These are phyloP conservation scores for Calliopum simillimum DNA, from an alignment of 2,888 invertebrate species.

Conservation along the genomic window DNA sequence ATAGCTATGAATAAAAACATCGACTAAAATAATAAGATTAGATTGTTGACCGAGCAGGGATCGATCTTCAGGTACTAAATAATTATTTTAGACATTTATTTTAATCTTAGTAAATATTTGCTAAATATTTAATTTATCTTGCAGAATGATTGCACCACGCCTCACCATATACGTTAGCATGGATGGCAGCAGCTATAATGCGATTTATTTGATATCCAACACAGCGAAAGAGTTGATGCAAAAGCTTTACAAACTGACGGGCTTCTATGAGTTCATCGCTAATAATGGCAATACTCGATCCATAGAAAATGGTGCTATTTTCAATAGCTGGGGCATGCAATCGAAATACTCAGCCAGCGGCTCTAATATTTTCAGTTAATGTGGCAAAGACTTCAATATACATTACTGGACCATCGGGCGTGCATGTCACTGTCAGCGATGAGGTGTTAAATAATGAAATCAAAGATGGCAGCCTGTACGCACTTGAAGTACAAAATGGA, in stretches of 20 bases:
- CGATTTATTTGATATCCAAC: conserved; percentile 80
- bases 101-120: neutral
- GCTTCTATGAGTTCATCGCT: conserved; percentile 64
- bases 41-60: too few species aligned
- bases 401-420: conserved; percentile 85
- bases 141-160: conserved; percentile 78
- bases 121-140: conserved; percentile 17
- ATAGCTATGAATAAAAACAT: too few species aligned
- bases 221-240: conserved; percentile 75
- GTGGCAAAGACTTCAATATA: conserved; percentile 72
- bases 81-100: neutral
- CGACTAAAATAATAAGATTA: too few species aligned
- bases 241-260: conserved; percentile 75
- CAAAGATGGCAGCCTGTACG: conserved; percentile 81
- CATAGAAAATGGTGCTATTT: conserved; percentile 52
- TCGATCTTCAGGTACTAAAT: too few species aligned
- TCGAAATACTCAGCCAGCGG: conserved; percentile 67
- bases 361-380: conserved; percentile 69
- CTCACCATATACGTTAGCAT: conserved; percentile 86
- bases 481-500: conserved; percentile 71
- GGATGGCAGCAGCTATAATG: conserved; percentile 79
- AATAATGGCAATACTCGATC: conserved; percentile 52
- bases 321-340: conserved; percentile 60
- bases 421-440: conserved; percentile 86
- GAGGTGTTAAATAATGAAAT: conserved; percentile 84